Evolutionary conservation across 2,888 invertebrate genomes (phyloP).

Genomic region (Eurytoma adleriae): DNA sequence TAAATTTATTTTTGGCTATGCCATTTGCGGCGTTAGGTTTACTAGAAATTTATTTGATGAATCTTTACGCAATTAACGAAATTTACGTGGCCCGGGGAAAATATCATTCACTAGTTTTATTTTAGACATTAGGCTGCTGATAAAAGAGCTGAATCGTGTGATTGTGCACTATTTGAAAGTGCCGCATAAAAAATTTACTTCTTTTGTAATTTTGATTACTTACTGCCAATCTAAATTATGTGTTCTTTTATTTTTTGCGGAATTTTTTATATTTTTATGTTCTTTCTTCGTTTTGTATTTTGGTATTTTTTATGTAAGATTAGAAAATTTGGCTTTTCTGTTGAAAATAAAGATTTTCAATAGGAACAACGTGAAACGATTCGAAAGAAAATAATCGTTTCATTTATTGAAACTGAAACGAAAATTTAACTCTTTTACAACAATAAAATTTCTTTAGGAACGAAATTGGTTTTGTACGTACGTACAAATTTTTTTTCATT

Average conservation of each 20-base stretch:
- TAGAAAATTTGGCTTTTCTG: neutral
- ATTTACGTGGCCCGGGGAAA: constrained; percentile 28
- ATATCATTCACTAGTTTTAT: constrained; percentile 14
- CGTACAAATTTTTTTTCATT: too few species aligned
- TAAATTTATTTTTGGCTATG: constrained; percentile 13
- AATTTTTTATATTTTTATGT: neutral
- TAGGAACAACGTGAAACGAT: neutral
- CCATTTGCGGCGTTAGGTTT: neutral
- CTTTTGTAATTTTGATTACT: constrained; percentile 18
- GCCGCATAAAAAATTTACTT: constrained; percentile 7
- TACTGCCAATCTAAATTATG: constrained; percentile 41
- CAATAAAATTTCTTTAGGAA: neutral
- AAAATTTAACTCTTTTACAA: neutral
- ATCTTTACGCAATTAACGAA: constrained; percentile 17
- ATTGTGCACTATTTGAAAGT: constrained; percentile 6
- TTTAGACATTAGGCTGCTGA: constrained; percentile 16
- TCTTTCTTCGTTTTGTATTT: neutral
- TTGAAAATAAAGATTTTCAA: neutral
- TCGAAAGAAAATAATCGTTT: neutral
- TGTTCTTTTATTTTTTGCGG: constrained; percentile 3
- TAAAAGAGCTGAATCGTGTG: constrained; percentile 16
- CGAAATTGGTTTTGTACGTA: neutral
- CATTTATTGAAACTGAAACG: neutral
- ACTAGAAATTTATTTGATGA: neutral
- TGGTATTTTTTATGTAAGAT: neutral